Evolutionary conservation across 2,113 vertebrate genomes (phyloP).

Genomic region (Paraplagusia blochii): DNA sequence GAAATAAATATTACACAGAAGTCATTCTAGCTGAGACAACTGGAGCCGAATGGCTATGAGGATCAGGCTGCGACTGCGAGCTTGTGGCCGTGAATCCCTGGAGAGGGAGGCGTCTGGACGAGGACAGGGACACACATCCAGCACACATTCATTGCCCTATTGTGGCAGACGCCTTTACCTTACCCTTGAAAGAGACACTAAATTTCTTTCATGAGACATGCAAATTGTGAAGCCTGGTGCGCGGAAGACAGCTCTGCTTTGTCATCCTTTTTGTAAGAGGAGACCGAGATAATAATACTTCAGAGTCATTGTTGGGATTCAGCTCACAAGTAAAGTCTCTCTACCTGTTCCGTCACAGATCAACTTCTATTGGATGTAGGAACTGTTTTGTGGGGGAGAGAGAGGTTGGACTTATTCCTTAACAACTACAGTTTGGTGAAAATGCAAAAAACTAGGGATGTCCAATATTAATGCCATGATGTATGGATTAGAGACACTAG

Average conservation of each 20-base stretch:
- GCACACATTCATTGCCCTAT: background rate
- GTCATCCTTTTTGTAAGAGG: background rate
- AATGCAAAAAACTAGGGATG: no score
- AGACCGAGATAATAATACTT: background rate
- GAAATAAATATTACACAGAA: conserved; percentile 3
- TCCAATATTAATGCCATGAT: no score
- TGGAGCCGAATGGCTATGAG: conserved; percentile 19
- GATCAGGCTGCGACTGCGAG: background rate
- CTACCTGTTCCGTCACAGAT: no score
- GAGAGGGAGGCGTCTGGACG: conserved; percentile 1
- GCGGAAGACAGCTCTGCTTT: background rate
- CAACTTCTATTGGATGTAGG: no score
- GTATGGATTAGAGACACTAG: no score
- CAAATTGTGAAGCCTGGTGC: background rate
- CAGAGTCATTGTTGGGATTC: background rate
- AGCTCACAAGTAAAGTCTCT: background rate
- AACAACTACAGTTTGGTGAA: no score
- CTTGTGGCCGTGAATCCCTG: conserved; percentile 18
- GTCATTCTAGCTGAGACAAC: conserved; percentile 7
- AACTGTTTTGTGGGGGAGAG: no score
- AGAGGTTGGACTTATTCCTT: no score
- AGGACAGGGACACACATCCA: background rate
- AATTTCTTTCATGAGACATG: background rate
- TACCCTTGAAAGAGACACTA: background rate
- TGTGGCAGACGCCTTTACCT: background rate